These are phyloP conservation scores for Actinia equina DNA, from an alignment of 64 coral and sea anemone species.

Conservation along the genomic window DNA sequence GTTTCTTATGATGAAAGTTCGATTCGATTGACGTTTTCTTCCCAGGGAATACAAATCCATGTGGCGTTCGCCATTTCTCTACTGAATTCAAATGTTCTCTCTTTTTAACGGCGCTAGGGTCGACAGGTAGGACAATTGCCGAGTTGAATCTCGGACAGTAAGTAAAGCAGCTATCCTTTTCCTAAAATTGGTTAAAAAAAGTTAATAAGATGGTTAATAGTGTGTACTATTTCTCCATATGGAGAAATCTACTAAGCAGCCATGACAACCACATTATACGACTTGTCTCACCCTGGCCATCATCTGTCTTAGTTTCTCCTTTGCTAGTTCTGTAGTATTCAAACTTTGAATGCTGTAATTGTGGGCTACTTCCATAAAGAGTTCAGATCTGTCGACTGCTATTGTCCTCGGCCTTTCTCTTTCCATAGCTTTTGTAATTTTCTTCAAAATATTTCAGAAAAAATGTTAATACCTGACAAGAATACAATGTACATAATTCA, in stretches of 20 bases:
- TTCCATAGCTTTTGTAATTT: conserved; percentile 47
- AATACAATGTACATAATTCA: background rate
- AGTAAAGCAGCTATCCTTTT: conserved; percentile 65
- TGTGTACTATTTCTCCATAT: no score
- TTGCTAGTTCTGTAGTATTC: conserved; percentile 91
- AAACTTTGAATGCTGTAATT: conserved; percentile 95
- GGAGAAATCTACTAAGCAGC: no score
- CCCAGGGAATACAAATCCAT: conserved; percentile 82
- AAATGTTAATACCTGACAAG: background rate
- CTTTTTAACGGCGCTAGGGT: conserved; percentile 63
- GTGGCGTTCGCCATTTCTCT: conserved; percentile 65
- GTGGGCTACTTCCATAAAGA: conserved; percentile 67
- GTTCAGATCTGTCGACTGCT: conserved; percentile 59
- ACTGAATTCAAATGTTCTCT: conserved; percentile 44
- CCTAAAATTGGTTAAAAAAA: conserved; percentile 25
- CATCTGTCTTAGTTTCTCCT: conserved; percentile 74
- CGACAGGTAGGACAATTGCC: conserved; percentile 64
- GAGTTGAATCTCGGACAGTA: conserved; percentile 85
- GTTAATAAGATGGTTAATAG: no score
- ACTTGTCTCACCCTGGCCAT: conserved; percentile 50
- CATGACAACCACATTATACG: background rate
- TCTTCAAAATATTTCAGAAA: conserved; percentile 35
- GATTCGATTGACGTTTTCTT: conserved; percentile 79
- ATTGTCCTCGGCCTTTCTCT: conserved; percentile 62
- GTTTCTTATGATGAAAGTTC: conserved; percentile 81